Percentiles rank a stretch among this genome's conserved stretches.
phyloP scores from a whole-genome alignment of 2,888 invertebrate species.

The Chrysodeixis includens region DNA sequence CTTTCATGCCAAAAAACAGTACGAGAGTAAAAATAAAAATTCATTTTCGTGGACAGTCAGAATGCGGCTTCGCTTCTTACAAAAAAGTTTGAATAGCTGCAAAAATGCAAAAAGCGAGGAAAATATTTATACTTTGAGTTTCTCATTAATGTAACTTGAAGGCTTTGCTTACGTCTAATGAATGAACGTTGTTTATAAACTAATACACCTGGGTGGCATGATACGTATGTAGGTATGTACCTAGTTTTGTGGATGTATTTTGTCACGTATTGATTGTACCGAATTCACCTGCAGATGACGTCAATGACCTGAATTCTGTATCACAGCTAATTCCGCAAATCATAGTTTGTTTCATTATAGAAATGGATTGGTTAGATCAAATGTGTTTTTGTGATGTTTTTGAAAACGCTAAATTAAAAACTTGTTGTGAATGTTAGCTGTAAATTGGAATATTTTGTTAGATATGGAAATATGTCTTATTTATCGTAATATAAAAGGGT shows the following conservation, averaged over 20 bases:
- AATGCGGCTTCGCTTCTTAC: slow-evolving; percentile 16
- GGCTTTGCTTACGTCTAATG: slow-evolving; percentile 15
- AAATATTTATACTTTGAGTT: slow-evolving; percentile 14
- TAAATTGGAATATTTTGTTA: too few relatives aligned
- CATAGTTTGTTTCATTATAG: not conserved
- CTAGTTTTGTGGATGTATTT: slow-evolving; percentile 28
- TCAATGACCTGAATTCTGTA: slow-evolving; percentile 3
- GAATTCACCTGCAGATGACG: slow-evolving; percentile 43
- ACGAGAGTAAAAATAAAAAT: slow-evolving; percentile 14
- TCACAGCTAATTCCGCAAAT: slow-evolving; percentile 1
- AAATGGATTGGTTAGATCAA: not conserved
- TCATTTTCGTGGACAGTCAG: slow-evolving; percentile 13
- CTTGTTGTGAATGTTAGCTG: too few relatives aligned
- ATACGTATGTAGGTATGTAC: slow-evolving; percentile 14
- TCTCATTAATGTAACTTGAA: slow-evolving; percentile 20
- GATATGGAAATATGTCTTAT: too few relatives aligned
- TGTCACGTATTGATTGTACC: slow-evolving; percentile 39
- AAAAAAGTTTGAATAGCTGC: slow-evolving; percentile 13
- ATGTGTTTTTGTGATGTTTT: too few relatives aligned
- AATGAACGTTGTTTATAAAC: slow-evolving; percentile 38
- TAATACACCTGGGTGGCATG: slow-evolving; percentile 35
- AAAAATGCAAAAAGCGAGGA: slow-evolving; percentile 11
- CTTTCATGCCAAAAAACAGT: not conserved
- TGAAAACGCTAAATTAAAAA: too few relatives aligned
- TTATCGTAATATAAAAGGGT: too few relatives aligned